Evolutionary conservation across 1,140 invertebrate species (phyloP).

Genomic region (Formica exsecta): DNA sequence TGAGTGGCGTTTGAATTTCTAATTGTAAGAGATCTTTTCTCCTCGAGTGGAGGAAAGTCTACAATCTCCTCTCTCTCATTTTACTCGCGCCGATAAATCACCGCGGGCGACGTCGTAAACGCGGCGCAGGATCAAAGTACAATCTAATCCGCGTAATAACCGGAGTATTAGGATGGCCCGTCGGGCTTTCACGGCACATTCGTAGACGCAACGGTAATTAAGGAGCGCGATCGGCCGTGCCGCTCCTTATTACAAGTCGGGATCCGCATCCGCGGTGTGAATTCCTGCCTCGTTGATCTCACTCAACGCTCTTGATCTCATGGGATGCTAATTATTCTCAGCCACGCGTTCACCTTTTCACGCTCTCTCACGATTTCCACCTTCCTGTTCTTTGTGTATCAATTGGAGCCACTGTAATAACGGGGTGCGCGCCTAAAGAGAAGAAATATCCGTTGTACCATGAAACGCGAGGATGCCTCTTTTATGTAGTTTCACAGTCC

Average conservation of each 20-base stretch:
- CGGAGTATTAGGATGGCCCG: constrained; percentile 63
- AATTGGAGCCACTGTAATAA: constrained; percentile 19
- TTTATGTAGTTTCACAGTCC: neutral
- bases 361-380: constrained; percentile 1
- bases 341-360: constrained; percentile 33
- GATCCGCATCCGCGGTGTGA: constrained; percentile 42
- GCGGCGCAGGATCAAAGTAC: constrained; percentile 66
- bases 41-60: neutral
- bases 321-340: constrained; percentile 47
- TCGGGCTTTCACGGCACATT: neutral
- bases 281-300: constrained; percentile 30
- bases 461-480: neutral
- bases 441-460: neutral
- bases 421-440: neutral
- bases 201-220: constrained; percentile 57
- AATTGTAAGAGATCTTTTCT: neutral
- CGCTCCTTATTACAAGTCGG: constrained; percentile 61
- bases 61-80: constrained; percentile 2
- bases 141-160: constrained; percentile 65
- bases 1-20: neutral
- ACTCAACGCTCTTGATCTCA: constrained; percentile 1
- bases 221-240: constrained; percentile 55
- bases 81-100: constrained; percentile 34
- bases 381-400: constrained; percentile 17
- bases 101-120: constrained; percentile 22